These are phyloP conservation scores for Actinostola sp. DNA, from an alignment of 92 coral and sea anemone genomes.

Conservation along the genomic window DNA sequence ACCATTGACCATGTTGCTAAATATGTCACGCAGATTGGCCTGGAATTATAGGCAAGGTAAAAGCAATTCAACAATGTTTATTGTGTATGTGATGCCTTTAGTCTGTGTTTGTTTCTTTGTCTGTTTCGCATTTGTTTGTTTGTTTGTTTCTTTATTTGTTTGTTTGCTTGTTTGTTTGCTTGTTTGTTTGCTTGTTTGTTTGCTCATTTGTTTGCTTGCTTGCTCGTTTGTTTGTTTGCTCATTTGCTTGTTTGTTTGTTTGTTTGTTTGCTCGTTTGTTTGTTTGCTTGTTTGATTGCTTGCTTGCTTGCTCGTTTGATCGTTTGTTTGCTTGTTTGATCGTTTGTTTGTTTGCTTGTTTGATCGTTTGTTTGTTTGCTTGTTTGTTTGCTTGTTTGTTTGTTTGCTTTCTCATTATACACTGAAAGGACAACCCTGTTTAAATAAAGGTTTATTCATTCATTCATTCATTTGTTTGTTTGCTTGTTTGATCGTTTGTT, in stretches of 20 bases:
- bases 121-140: too few species aligned
- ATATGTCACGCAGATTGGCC: conserved; percentile 79
- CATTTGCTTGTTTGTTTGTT: background rate
- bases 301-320: too few species aligned
- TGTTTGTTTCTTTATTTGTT: background rate
- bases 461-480: background rate
- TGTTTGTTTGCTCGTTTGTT: background rate
- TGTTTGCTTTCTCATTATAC: too few species aligned
- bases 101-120: background rate
- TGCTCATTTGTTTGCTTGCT: background rate
- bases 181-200: background rate
- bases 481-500: background rate
- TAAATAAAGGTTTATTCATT: too few species aligned
- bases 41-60: conserved; percentile 16
- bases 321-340: background rate
- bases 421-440: too few species aligned
- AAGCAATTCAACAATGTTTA: too few species aligned
- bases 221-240: background rate
- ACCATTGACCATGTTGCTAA: conserved; percentile 75
- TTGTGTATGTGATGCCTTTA: background rate
- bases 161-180: background rate
- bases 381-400: too few species aligned
- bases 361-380: background rate
- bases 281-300: background rate
- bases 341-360: background rate